These are phyloP conservation scores for Ferrisia virgata DNA, from an alignment of 2,888 invertebrate genomes.

Conservation along the genomic window DNA sequence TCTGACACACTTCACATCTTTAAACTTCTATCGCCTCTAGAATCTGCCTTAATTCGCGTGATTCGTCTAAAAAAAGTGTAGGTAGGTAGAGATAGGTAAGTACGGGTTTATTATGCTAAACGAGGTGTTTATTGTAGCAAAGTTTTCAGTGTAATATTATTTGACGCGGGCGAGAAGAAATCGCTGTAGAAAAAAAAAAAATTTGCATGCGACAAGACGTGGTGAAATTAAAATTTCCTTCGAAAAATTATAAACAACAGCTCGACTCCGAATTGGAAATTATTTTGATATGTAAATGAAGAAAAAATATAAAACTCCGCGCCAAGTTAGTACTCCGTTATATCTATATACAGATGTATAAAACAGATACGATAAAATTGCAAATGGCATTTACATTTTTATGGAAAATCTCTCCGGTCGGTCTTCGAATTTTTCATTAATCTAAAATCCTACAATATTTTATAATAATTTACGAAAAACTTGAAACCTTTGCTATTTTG, in stretches of 20 bases:
- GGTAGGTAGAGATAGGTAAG: neutral
- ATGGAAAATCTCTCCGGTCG: slow-evolving; percentile 1
- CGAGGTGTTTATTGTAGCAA: neutral
- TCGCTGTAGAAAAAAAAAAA: neutral
- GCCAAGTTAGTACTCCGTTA: neutral
- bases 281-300: slow-evolving; percentile 20
- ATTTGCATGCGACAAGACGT: neutral
- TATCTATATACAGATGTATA: neutral
- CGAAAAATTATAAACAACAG: slow-evolving; percentile 17
- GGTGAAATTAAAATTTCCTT: slow-evolving; percentile 14
- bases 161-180: neutral
- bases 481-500: neutral
- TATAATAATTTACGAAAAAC: neutral
- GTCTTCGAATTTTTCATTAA: slow-evolving; percentile 24
- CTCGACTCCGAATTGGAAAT: neutral
- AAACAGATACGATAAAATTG: slow-evolving; percentile 12
- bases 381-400: slow-evolving; percentile 23
- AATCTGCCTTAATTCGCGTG: neutral
- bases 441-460: neutral
- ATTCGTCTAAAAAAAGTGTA: neutral
- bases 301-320: slow-evolving; percentile 1
- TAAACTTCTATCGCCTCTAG: no score
- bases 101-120: neutral
- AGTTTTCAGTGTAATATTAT: neutral
- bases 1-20: no score